Evolutionary conservation across 2,113 vertebrate species (phyloP).

Genomic region (Zootoca vivipara): DNA sequence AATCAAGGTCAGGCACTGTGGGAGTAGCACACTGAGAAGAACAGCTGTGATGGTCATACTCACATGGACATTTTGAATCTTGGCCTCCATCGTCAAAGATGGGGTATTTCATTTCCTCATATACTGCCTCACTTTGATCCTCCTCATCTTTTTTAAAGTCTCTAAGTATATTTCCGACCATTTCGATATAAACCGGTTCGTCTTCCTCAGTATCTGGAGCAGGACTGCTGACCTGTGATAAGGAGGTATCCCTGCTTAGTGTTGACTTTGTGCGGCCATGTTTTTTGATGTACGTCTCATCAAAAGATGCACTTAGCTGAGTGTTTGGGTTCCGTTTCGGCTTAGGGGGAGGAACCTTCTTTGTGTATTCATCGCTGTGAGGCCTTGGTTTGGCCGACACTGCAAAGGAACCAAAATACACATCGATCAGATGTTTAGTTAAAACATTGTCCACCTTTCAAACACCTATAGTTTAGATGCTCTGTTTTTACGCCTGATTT

Average conservation of each 20-base stretch:
- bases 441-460: neutral
- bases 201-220: slow-evolving; percentile 84
- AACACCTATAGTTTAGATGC: neutral
- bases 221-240: slow-evolving; percentile 83
- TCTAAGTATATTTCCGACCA: slow-evolving; percentile 92
- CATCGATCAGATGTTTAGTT: slow-evolving; percentile 9
- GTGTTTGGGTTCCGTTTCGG: slow-evolving; percentile 96
- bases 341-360: slow-evolving; percentile 95
- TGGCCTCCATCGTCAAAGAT: slow-evolving; percentile 86
- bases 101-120: slow-evolving; percentile 98
- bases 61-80: slow-evolving; percentile 78
- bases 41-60: slow-evolving; percentile 85
- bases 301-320: slow-evolving; percentile 95
- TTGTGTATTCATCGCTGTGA: slow-evolving; percentile 89
- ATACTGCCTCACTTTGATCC: slow-evolving; percentile 92
- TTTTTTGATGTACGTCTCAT: slow-evolving; percentile 90
- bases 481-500: neutral
- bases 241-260: slow-evolving; percentile 79
- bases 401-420: slow-evolving; percentile 51
- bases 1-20: slow-evolving; percentile 90
- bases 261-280: slow-evolving; percentile 78
- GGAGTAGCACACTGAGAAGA: slow-evolving; percentile 93
- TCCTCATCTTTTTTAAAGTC: slow-evolving; percentile 88
- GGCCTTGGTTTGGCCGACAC: slow-evolving; percentile 81
- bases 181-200: slow-evolving; percentile 98